phyloP scores from a whole-genome alignment of 2,113 vertebrate species.

The Plectropomus leopardus region DNA sequence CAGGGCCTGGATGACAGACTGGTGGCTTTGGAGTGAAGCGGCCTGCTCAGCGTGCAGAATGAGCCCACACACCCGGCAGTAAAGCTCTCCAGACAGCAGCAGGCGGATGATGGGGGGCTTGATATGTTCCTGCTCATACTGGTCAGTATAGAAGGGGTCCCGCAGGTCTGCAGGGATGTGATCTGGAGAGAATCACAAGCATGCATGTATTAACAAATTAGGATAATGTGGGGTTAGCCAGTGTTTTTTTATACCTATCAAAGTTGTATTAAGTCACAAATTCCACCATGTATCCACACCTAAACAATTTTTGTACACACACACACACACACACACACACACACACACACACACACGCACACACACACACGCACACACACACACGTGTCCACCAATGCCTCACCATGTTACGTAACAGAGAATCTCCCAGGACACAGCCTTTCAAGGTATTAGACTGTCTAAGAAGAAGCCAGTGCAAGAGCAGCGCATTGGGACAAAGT shows the following conservation, averaged over 20 bases:
- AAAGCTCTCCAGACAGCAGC: conserved; percentile 93
- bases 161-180: conserved; percentile 92
- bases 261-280: conserved; percentile 25
- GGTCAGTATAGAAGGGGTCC: conserved; percentile 95
- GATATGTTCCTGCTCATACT: conserved; percentile 98
- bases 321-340: too few relatives aligned
- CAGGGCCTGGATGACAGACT: conserved; percentile 92
- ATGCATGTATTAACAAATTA: not conserved
- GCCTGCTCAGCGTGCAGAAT: conserved; percentile 93
- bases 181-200: conserved; percentile 81
- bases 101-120: conserved; percentile 92
- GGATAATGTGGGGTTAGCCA: not conserved
- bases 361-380: not conserved
- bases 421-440: conserved; percentile 20
- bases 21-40: conserved; percentile 89
- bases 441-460: conserved; percentile 58
- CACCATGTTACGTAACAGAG: conserved; percentile 52
- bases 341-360: too few relatives aligned
- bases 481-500: conserved; percentile 24
- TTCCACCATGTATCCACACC: conserved; percentile 1
- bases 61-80: conserved; percentile 92
- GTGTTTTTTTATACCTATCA: not conserved
- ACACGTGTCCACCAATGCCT: conserved; percentile 40
- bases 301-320: conserved; percentile 6
- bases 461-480: conserved; percentile 17